Evolutionary conservation across 2,113 vertebrate genomes (phyloP).

Genomic region (Rhinolophus ferrumequinum): DNA sequence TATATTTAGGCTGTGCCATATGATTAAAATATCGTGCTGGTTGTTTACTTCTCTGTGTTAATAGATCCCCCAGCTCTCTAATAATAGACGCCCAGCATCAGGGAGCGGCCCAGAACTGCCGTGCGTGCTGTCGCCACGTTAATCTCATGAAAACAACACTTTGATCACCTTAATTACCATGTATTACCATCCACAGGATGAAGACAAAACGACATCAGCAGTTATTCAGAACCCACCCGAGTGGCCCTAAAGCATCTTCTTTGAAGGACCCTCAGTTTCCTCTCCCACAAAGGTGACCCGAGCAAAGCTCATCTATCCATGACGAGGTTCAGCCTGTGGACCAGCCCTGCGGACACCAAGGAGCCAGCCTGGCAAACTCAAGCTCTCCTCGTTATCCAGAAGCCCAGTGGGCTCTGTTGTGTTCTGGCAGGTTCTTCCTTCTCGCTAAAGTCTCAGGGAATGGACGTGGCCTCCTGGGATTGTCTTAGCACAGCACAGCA

Average conservation of each 20-base stretch:
- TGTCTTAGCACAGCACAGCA: not conserved
- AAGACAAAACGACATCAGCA: too few species aligned
- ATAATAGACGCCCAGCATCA: accelerated
- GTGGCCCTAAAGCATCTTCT: not conserved
- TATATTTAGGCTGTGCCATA: not conserved
- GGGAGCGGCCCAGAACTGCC: not conserved
- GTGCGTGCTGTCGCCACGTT: not conserved
- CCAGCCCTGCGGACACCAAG: not conserved
- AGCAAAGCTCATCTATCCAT: not conserved
- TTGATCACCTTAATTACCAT: not conserved
- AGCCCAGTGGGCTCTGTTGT: accelerated
- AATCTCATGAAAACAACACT: not conserved
- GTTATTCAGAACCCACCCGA: accelerated
- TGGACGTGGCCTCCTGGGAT: too few species aligned
- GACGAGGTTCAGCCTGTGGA: not conserved
- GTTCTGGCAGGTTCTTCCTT: not conserved
- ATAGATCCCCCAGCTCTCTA: not conserved
- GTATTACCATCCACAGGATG: not conserved
- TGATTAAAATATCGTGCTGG: not conserved
- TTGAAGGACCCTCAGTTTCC: not conserved
- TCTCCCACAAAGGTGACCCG: not conserved
- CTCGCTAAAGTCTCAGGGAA: not conserved
- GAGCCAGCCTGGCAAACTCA: not conserved
- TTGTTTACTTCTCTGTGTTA: too few species aligned
- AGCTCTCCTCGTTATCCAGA: accelerated